Evolutionary conservation across 2,888 invertebrate species (phyloP).

Genomic region (Xestia c-nigrum): DNA sequence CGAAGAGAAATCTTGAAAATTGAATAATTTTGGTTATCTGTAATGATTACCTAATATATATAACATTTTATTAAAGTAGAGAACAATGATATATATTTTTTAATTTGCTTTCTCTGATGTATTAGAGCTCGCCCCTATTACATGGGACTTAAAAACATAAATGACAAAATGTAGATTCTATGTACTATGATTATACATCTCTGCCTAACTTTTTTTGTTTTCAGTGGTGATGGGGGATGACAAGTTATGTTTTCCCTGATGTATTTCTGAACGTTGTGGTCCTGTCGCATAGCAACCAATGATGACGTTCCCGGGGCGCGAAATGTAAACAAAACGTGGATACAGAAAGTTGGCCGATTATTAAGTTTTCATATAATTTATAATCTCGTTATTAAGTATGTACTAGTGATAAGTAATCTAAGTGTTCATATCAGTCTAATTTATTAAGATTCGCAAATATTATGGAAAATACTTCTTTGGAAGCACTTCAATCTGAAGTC

Average conservation of each 20-base stretch:
- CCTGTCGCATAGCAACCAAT: slow-evolving; percentile 79
- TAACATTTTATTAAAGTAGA: no score
- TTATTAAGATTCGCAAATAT: slow-evolving; percentile 13
- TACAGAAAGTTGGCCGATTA: slow-evolving; percentile 29
- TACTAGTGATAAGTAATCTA: slow-evolving; percentile 6
- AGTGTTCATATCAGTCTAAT: background rate
- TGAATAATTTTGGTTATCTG: no score
- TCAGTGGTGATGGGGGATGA: no score
- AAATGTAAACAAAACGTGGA: slow-evolving; percentile 84
- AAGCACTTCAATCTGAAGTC: slow-evolving; percentile 86
- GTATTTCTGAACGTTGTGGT: slow-evolving; percentile 22
- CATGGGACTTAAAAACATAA: no score
- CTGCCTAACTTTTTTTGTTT: no score
- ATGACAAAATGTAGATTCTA: no score
- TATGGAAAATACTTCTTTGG: slow-evolving; percentile 76
- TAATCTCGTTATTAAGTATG: slow-evolving; percentile 40
- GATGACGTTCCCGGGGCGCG: slow-evolving; percentile 75
- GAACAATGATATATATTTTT: no score
- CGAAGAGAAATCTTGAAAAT: no score
- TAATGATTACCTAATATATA: no score
- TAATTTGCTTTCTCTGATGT: no score
- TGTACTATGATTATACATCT: no score
- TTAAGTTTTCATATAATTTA: slow-evolving; percentile 64
- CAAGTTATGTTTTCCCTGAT: background rate
- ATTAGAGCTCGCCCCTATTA: no score